Evolutionary conservation across 92 coral and sea anemone genomes (phyloP).

Genomic region (Parazoanthus atlanticus): DNA sequence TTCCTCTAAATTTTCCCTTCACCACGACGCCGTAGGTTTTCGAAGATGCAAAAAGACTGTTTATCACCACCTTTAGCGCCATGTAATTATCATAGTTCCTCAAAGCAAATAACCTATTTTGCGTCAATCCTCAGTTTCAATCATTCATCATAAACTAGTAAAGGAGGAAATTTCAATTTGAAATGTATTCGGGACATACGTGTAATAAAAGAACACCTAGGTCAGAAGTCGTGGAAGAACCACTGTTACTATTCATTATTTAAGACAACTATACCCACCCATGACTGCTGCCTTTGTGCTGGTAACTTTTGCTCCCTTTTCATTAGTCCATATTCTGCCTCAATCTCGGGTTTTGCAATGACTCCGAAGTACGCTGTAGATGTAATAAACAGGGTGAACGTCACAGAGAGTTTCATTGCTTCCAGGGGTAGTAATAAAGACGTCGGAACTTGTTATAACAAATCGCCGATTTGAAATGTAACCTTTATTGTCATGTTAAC

Average conservation of each 20-base stretch:
- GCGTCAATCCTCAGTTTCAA: too few species aligned
- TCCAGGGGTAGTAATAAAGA: too few species aligned
- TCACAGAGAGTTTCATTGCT: background rate
- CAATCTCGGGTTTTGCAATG: background rate
- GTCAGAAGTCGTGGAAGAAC: background rate
- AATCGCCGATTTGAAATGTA: background rate
- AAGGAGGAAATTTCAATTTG: background rate
- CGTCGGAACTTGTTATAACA: background rate
- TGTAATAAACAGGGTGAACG: background rate
- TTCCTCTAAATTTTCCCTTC: too few species aligned
- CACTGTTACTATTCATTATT: background rate
- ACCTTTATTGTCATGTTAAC: background rate
- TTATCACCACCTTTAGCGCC: too few species aligned
- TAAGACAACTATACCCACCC: background rate
- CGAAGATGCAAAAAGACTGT: too few species aligned
- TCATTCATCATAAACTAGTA: too few species aligned
- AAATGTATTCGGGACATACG: background rate
- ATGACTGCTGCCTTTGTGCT: background rate
- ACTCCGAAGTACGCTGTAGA: background rate
- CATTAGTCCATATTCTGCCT: background rate
- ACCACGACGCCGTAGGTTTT: too few species aligned
- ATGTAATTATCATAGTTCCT: too few species aligned
- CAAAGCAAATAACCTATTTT: too few species aligned
- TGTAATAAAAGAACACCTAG: background rate
- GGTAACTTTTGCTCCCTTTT: background rate